phyloP scores from a whole-genome alignment of 2,797 vertebrate genomes.

The Gorsachius magnificus region DNA sequence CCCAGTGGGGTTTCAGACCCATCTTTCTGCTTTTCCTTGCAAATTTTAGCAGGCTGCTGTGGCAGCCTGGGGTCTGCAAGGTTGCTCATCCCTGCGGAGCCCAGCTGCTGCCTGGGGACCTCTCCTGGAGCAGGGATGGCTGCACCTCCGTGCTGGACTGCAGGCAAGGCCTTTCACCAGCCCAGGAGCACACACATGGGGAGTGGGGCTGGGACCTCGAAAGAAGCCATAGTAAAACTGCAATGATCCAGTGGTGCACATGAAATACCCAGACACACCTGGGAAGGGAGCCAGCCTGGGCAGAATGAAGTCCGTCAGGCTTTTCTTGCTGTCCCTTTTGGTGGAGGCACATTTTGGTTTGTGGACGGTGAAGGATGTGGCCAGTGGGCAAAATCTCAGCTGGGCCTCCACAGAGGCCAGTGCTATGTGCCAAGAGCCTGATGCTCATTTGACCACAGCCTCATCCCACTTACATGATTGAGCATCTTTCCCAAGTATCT shows the following conservation, averaged over 20 bases:
- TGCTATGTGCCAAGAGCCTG: background rate
- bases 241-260: rapidly evolving
- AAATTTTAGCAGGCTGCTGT: background rate
- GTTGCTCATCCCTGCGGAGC: background rate
- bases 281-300: background rate
- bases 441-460: background rate
- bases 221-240: background rate
- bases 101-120: background rate
- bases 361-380: background rate
- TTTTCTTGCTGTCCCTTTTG: background rate
- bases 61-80: background rate
- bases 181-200: background rate
- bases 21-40: background rate
- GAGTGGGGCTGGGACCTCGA: rapidly evolving
- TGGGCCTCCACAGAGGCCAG: background rate
- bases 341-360: background rate
- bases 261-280: background rate
- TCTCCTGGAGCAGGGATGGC: background rate
- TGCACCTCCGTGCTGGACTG: background rate
- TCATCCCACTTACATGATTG: background rate
- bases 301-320: background rate
- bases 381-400: background rate
- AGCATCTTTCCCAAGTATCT: background rate
- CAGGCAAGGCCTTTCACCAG: rapidly evolving
- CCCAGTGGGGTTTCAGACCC: background rate